Conservation (phyloP, 2,888 invertebrate species). For the Seira ritae region DNA sequence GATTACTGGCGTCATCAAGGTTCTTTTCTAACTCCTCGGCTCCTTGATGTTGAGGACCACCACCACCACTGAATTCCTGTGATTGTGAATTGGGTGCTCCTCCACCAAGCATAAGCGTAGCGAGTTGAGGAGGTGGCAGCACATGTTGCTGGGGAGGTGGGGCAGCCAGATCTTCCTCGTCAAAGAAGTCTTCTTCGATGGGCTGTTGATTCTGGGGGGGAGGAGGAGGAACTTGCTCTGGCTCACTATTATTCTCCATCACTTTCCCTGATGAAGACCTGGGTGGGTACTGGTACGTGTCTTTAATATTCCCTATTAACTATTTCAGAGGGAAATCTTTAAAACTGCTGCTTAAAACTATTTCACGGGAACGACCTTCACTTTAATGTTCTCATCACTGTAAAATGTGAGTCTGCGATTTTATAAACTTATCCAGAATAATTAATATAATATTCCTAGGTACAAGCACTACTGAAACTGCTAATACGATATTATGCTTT, state of each 20-base stretch:
- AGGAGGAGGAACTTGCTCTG: background rate
- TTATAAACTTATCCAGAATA: too few relatives aligned
- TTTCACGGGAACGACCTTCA: too few relatives aligned
- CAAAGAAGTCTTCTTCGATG: background rate
- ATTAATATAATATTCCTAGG: too few relatives aligned
- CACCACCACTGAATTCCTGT: background rate
- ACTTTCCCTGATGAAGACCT: too few relatives aligned
- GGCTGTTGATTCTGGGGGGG: background rate
- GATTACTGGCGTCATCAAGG: slow-evolving; percentile 52
- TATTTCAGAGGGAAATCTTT: too few relatives aligned
- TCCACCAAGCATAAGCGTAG: background rate
- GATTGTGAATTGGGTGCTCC: background rate
- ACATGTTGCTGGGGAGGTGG: background rate
- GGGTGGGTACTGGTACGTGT: too few relatives aligned
- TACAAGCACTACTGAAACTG: too few relatives aligned
- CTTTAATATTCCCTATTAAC: too few relatives aligned
- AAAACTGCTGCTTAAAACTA: too few relatives aligned
- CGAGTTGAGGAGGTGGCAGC: background rate
- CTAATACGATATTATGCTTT: too few relatives aligned
- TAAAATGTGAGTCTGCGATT: too few relatives aligned
- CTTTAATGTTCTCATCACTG: too few relatives aligned
- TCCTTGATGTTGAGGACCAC: background rate
- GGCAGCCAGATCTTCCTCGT: background rate
- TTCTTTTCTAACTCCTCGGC: slow-evolving; percentile 56
- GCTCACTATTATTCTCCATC: background rate